Evolutionary conservation across 2,888 invertebrate genomes (phyloP).

Genomic region (Nephrocerus scutellatus): DNA sequence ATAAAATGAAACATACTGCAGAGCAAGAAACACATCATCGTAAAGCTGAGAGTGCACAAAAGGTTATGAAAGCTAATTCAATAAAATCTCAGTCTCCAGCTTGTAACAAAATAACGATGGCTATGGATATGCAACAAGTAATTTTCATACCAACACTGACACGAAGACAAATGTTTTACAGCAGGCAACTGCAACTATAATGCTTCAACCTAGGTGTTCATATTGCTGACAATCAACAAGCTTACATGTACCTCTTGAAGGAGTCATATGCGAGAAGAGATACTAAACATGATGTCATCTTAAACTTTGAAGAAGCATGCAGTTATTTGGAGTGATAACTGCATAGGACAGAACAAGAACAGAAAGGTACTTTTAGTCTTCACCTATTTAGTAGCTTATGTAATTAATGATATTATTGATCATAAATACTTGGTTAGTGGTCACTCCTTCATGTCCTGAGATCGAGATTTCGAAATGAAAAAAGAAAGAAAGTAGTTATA

Average conservation of each 20-base stretch:
- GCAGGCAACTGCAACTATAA: conserved; percentile 28
- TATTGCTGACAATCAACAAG: conserved; percentile 20
- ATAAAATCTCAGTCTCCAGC: conserved; percentile 6
- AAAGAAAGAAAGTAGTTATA: too few species aligned
- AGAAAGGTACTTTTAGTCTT: conserved; percentile 21
- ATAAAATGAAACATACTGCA: too few species aligned
- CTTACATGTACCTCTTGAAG: too few species aligned
- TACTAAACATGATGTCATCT: too few species aligned
- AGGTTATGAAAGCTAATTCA: conserved; percentile 8
- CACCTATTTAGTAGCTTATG: conserved; percentile 7
- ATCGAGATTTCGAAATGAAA: too few species aligned
- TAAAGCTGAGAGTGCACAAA: conserved; percentile 3
- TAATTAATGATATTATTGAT: too few species aligned
- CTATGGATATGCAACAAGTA: conserved; percentile 32
- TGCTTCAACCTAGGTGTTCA: conserved; percentile 28
- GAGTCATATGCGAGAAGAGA: too few species aligned
- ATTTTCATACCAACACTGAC: conserved; percentile 31
- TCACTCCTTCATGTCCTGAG: too few species aligned
- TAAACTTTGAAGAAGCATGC: conserved; percentile 26
- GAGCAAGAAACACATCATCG: conserved; percentile 4
- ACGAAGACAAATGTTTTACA: conserved; percentile 31
- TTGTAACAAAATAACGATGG: conserved; percentile 23
- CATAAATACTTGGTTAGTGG: too few species aligned
- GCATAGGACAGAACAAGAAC: conserved; percentile 26
- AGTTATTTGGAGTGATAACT: conserved; percentile 26